Evolutionary conservation across 2,888 invertebrate genomes (phyloP), one percentile per base, ranked within the genome.

Genomic region (Perdita meconis): DNA sequence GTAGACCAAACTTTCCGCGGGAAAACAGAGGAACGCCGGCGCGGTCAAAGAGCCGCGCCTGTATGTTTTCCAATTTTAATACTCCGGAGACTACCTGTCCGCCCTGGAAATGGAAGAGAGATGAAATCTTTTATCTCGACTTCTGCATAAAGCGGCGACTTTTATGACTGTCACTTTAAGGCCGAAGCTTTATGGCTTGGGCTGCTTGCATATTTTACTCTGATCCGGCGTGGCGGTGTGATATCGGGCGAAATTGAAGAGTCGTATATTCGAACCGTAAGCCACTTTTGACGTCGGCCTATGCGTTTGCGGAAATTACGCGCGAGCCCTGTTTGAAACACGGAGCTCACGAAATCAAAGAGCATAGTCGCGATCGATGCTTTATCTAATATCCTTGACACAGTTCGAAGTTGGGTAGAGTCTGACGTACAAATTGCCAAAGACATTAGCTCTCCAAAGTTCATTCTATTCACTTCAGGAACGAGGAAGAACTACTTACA

Each of bases 81-180:
- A 84, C 80, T 61, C 71, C 47, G 42, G 57, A 59, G 76, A 74
- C 78, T 76, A 47, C 63, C 81, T 80, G 80, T 69, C 76, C 70
- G 69, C 44, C 51, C 67, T 67, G 65, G 81, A 86, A 84, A 84
- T 67, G 73, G 63, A 56, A 69, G 70, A 84, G 85, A 86, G 85
- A 86, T 86, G 86, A 84, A 83, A 85, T 85, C 86, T 85, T 86
- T 87, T 86, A 87, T 86, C 83, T 80, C 78, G 67, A 83, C 81
- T 83, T 77, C 73, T 75, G 85, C 71, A 85, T 81, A 85, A 86
- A 87, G 86, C 86, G 81, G 70, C 74, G 81, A 81, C 85, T 87
- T 88, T 88, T 88, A 88, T 84, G 88, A 87, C 88, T 82, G 86
- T 87, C 89, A 82, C 86, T 88, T 88, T 87, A 86, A 86, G 82